phyloP scores from a whole-genome alignment of 2,113 vertebrate genomes.

The Galemys pyrenaicus region DNA sequence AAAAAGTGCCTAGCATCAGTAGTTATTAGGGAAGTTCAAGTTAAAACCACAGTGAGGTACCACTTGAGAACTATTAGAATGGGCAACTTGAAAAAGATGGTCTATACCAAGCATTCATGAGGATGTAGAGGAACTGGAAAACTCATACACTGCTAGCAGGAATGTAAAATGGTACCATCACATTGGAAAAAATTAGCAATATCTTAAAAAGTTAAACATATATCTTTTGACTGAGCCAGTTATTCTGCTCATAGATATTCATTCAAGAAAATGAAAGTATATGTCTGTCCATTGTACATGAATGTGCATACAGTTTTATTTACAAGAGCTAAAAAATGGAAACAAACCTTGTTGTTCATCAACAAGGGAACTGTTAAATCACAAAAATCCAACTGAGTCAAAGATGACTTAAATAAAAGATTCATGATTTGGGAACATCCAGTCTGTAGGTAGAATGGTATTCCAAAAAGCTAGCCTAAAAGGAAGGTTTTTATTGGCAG shows the following conservation, averaged over 20 bases:
- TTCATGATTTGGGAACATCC: background rate
- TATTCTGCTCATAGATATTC: background rate
- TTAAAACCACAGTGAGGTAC: background rate
- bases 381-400: background rate
- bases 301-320: background rate
- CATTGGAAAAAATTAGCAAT: background rate
- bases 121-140: background rate
- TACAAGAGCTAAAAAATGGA: background rate
- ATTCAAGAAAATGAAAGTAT: conserved; percentile 40
- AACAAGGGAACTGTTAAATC: background rate
- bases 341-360: background rate
- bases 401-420: background rate
- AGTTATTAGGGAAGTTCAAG: background rate
- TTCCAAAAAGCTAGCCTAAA: background rate
- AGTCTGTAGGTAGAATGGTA: background rate
- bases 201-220: background rate
- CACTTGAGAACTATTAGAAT: background rate
- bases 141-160: background rate
- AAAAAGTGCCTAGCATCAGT: background rate
- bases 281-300: background rate
- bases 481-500: background rate
- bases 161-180: background rate
- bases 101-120: background rate
- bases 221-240: background rate
- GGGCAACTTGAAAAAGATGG: background rate